Percentiles rank a stretch among this genome's conserved stretches.
Evolutionary conservation across 2,888 invertebrate species (phyloP).

Genomic region (Erannis defoliaria): DNA sequence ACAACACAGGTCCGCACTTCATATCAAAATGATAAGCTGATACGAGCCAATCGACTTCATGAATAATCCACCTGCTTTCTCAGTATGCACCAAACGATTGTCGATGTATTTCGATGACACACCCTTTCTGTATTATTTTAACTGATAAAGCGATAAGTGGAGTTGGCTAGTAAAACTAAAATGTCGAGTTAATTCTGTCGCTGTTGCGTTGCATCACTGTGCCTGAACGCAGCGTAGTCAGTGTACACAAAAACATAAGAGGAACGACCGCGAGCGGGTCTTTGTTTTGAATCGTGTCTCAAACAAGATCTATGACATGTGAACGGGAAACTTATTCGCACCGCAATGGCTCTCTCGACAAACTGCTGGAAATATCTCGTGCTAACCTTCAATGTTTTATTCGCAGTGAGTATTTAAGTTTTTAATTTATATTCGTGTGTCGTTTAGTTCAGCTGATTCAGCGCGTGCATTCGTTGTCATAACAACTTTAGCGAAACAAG

Average conservation of each 20-base stretch:
- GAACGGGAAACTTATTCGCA: conserved; percentile 29
- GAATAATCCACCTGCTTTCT: conserved; percentile 59
- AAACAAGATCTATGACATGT: conserved; percentile 67
- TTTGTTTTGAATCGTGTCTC: conserved; percentile 78
- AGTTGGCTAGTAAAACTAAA: conserved; percentile 57
- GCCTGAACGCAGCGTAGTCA: conserved; percentile 47
- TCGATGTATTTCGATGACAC: conserved; percentile 42
- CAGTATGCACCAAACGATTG: conserved; percentile 45
- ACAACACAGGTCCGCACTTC: conserved; percentile 48
- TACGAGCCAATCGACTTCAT: conserved; percentile 56
- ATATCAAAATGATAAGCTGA: conserved; percentile 76
- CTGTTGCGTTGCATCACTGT: conserved; percentile 73
- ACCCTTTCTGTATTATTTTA: conserved; percentile 49
- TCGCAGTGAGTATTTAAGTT: conserved; percentile 73
- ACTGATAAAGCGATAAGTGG: conserved; percentile 55
- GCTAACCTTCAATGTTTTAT: conserved; percentile 79
- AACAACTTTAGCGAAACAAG: conserved; percentile 60
- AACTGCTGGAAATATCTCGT: conserved; percentile 85
- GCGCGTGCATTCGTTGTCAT: conserved; percentile 70
- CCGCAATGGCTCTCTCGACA: conserved; percentile 78
- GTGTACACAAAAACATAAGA: conserved; percentile 73
- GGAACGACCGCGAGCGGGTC: conserved; percentile 66
- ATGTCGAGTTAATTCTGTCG: conserved; percentile 76
- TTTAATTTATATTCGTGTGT: conserved; percentile 48
- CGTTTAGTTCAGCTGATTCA: conserved; percentile 47